Evolutionary conservation across 2,113 vertebrate genomes (phyloP), one percentile per base, ranked within the genome.

Genomic region (Tychaedon coryphoeus): DNA sequence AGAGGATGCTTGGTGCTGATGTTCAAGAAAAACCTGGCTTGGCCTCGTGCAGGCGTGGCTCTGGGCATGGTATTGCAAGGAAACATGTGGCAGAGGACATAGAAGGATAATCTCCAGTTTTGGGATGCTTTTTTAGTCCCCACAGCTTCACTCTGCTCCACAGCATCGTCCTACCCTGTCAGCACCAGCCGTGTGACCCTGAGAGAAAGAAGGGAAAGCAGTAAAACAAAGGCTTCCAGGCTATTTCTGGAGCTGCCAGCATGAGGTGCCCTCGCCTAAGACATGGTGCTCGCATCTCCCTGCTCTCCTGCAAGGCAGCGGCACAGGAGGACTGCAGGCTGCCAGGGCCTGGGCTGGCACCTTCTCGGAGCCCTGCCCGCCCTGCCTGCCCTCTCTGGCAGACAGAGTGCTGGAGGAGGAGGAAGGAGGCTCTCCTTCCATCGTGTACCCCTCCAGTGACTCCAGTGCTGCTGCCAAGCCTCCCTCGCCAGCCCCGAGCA

Each of bases 211-310:
- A 86, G 78, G 43, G 66, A 84, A 74, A 90, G 69, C 25, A 14
- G 23, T 90, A 75, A 94, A 90, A 95, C 96, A 96, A 96, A 97
- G 95, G 76, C 83, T 92, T 80, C 53, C 75, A 48, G 76, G 94
- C 86, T 90, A 96, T 97, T 95, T 96, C 90, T 82, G 92, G 50
- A 95, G 90, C 93, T 97, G 88, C 96, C 97, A 96, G 94, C 92
- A 93, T 97, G 96, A 97, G 97, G 97, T 96, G 93, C 97, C 95
- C 96, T 97, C 91, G 90, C 88, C 94, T 97, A 97, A 97, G 92
- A 86, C 95, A 96, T 90, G 58, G 72, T 91, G 76, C 77, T 94
- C 42, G 2, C 66, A 13, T 60, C 70, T 81, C 80, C 43, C 36
- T 91, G 71, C 79, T 69, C 75, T 76, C 60, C 86, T 57, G 88